These are phyloP conservation scores for Jaculus jaculus DNA, from an alignment of 2,113 vertebrate genomes.

Conservation along the genomic window DNA sequence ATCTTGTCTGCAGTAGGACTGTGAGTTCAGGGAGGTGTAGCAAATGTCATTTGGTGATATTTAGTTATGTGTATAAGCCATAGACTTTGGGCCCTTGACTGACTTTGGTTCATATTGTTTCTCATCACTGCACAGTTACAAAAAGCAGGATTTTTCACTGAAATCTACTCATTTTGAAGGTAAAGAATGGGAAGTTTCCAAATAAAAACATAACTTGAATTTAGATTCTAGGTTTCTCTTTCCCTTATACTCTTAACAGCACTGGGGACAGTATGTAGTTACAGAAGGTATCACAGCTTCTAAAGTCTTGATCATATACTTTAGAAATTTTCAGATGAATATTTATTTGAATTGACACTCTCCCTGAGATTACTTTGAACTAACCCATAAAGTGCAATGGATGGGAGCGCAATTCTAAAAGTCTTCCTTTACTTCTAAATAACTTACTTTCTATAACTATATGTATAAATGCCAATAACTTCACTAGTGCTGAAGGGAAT, in stretches of 20 bases:
- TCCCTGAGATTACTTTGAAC: not conserved
- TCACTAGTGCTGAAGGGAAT: not conserved
- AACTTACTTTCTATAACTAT: not conserved
- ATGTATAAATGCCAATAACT: not conserved
- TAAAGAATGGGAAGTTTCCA: not conserved
- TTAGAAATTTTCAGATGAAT: conserved; percentile 23
- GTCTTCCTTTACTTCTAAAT: not conserved
- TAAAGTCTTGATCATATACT: not conserved
- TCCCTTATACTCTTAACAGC: not conserved
- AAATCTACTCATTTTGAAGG: not conserved
- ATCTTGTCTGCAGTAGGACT: not conserved
- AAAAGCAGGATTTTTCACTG: not conserved
- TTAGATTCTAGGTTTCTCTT: not conserved
- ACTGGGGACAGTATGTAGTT: not conserved
- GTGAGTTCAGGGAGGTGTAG: not conserved
- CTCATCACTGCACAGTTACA: not conserved
- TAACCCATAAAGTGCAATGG: not conserved
- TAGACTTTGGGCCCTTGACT: not conserved
- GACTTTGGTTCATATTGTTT: not conserved
- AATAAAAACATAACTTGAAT: not conserved
- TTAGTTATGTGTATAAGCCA: conserved; percentile 1
- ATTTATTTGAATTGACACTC: not conserved
- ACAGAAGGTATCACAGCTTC: not conserved
- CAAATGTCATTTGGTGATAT: not conserved
- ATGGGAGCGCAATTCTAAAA: not conserved